Percentiles rank a stretch among this genome's conserved stretches.
These are phyloP conservation scores for Sander lucioperca DNA, from an alignment of 2,113 vertebrate genomes.

Conservation along the genomic window DNA sequence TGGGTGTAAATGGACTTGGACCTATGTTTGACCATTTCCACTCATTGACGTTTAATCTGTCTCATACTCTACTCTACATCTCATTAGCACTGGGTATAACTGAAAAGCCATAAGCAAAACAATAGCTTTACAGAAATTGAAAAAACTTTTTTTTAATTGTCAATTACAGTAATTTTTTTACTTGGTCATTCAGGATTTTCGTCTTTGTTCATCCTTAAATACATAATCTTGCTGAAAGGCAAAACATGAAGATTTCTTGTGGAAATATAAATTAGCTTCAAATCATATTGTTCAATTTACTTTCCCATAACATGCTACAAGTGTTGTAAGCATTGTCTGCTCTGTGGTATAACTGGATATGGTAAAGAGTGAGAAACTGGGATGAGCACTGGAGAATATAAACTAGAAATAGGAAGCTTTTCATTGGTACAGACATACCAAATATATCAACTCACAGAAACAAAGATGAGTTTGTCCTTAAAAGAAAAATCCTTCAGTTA, in stretches of 20 bases:
- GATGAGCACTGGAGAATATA: constrained; percentile 14
- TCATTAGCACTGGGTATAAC: background rate
- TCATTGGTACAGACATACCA: constrained; percentile 15
- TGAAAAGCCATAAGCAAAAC: background rate
- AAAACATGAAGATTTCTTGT: constrained; percentile 89
- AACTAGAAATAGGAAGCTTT: constrained; percentile 38
- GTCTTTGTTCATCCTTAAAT: constrained; percentile 87
- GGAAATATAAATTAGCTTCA: constrained; percentile 92
- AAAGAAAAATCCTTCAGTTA: background rate
- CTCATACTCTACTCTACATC: background rate
- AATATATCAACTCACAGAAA: constrained; percentile 29
- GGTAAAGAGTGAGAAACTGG: constrained; percentile 16
- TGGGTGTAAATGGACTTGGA: background rate
- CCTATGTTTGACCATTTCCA: background rate
- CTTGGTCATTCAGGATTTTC: constrained; percentile 87
- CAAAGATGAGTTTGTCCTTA: constrained; percentile 23
- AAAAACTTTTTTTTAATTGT: constrained; percentile 86
- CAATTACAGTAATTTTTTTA: constrained; percentile 89
- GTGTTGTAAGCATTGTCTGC: constrained; percentile 74
- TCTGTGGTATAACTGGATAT: constrained; percentile 34
- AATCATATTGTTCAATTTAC: constrained; percentile 84
- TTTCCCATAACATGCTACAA: constrained; percentile 91
- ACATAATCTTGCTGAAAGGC: constrained; percentile 82
- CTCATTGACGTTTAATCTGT: background rate
- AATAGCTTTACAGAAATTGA: constrained; percentile 80